Evolutionary conservation across 2,113 vertebrate species (phyloP).

Genomic region (Leptobrachium ailaonicum): DNA sequence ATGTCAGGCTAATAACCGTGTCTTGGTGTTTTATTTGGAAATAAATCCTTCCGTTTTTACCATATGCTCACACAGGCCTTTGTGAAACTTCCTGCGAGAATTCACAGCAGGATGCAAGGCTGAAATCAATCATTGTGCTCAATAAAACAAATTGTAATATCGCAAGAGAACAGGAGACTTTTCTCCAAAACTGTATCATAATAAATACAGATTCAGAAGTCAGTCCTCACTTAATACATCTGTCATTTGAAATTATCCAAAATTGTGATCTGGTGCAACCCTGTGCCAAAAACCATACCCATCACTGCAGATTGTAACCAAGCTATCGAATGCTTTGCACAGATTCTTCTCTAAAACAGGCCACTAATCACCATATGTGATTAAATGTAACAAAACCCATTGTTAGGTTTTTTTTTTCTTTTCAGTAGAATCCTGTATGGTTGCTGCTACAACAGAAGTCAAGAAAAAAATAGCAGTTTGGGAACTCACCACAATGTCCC

Average conservation of each 20-base stretch:
- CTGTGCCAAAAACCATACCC: no score
- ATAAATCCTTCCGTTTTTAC: slow-evolving; percentile 34
- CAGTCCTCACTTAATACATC: background rate
- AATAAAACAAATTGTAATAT: slow-evolving; percentile 6
- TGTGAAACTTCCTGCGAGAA: slow-evolving; percentile 25
- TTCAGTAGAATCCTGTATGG: no score
- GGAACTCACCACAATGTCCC: no score
- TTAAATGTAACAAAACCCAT: no score
- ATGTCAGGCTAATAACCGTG: background rate
- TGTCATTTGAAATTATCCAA: background rate
- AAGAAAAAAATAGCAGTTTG: no score
- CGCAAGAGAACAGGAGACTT: background rate
- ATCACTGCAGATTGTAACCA: no score
- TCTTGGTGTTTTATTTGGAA: slow-evolving; percentile 26
- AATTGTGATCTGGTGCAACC: no score
- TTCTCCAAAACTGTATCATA: background rate
- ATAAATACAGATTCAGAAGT: background rate
- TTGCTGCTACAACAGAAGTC: no score
- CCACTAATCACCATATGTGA: no score
- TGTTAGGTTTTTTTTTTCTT: no score
- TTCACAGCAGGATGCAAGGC: slow-evolving; percentile 9
- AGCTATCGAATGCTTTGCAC: no score
- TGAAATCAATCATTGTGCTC: slow-evolving; percentile 5
- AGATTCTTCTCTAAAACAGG: no score
- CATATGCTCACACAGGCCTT: slow-evolving; percentile 19